Percentiles rank a stretch among this genome's conserved stretches.
phyloP scores from a whole-genome alignment of 1,140 invertebrate species.

The Apis cerana region DNA sequence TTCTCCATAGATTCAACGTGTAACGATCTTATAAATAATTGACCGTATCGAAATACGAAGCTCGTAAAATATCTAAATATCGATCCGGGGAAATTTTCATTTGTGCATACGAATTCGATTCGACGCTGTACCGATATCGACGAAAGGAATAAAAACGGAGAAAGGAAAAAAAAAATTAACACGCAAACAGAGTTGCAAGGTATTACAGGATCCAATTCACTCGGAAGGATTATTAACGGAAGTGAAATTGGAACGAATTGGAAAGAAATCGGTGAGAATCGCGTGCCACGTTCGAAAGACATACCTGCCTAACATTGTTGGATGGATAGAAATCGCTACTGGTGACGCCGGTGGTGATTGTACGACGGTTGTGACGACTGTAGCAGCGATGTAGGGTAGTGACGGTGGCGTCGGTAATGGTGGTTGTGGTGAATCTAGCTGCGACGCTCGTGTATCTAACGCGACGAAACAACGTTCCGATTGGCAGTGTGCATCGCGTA shows the following conservation, averaged over 20 bases:
- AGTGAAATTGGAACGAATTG: neutral
- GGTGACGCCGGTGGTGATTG: neutral
- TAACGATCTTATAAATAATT: neutral
- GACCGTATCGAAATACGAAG: neutral
- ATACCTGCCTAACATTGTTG: conserved; percentile 5
- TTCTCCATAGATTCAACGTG: neutral
- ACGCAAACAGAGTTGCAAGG: conserved; percentile 15
- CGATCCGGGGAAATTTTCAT: neutral
- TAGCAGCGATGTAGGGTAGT: neutral
- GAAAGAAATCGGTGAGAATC: conserved; percentile 33
- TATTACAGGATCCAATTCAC: neutral
- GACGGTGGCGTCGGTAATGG: neutral
- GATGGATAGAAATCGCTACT: neutral
- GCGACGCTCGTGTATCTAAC: neutral
- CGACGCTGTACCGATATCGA: conserved; percentile 5
- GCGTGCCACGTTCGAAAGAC: neutral
- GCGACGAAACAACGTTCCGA: conserved; percentile 26
- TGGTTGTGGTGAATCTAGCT: neutral
- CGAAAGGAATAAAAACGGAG: too few relatives aligned
- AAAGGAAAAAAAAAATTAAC: neutral
- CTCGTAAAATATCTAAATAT: neutral
- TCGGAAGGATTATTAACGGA: neutral
- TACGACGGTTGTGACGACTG: neutral
- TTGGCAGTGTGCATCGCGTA: conserved; percentile 47
- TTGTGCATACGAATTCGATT: neutral